phyloP scores from a whole-genome alignment of 2,113 vertebrate species.

The Xiphophorus couchianus region DNA sequence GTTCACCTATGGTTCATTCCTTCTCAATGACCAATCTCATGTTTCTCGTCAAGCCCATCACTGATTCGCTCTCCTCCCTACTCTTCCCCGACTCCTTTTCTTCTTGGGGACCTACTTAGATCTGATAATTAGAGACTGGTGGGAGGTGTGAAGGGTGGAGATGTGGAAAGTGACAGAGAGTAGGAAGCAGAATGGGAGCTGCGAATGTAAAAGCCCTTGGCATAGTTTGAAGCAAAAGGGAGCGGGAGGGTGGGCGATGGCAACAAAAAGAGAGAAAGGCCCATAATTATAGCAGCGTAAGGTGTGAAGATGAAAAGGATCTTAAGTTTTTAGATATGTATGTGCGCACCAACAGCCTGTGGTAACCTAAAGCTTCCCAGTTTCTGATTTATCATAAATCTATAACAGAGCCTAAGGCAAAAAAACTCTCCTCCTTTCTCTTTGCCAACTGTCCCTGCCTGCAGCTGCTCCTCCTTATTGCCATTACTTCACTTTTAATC shows the following conservation, averaged over 20 bases:
- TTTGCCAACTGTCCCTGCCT: slow-evolving; percentile 27
- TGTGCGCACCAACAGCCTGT: slow-evolving; percentile 34
- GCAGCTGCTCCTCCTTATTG: slow-evolving; percentile 30
- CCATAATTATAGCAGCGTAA: slow-evolving; percentile 74
- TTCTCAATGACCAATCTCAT: slow-evolving; percentile 51
- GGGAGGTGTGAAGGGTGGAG: slow-evolving; percentile 73
- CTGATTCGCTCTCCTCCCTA: slow-evolving; percentile 15
- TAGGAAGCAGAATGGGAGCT: slow-evolving; percentile 56
- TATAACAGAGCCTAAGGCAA: slow-evolving; percentile 61
- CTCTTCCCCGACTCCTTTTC: slow-evolving; percentile 41
- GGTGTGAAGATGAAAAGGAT: slow-evolving; percentile 70
- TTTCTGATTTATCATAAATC: slow-evolving; percentile 64
- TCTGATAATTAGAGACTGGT: slow-evolving; percentile 72
- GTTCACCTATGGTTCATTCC: slow-evolving; percentile 5
- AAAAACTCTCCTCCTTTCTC: slow-evolving; percentile 35
- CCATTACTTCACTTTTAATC: slow-evolving; percentile 4
- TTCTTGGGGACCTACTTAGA: slow-evolving; percentile 67
- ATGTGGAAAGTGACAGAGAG: slow-evolving; percentile 58
- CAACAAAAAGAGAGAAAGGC: slow-evolving; percentile 47
- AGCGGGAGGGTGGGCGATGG: slow-evolving; percentile 43
- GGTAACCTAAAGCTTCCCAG: slow-evolving; percentile 54
- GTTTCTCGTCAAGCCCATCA: slow-evolving; percentile 43
- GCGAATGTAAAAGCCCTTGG: slow-evolving; percentile 70
- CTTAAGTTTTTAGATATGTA: slow-evolving; percentile 62
- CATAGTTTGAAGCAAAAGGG: slow-evolving; percentile 61